Evolutionary conservation across 2,113 vertebrate genomes (phyloP), one percentile per base, ranked within the genome.

Genomic region (Chaenocephalus aceratus): DNA sequence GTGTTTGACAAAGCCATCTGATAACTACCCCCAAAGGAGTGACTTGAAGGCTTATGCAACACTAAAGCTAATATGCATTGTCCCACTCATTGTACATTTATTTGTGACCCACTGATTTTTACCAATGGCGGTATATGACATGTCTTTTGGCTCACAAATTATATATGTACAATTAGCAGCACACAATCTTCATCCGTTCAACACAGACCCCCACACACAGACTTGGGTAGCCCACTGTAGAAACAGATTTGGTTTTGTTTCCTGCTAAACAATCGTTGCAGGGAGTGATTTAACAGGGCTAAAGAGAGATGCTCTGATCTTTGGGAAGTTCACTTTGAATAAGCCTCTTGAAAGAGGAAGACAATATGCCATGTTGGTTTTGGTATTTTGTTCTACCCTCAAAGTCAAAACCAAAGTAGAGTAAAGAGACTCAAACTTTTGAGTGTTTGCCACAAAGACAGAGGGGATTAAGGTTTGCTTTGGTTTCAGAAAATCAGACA

Each of bases 301-400:
- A 86, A 91, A 85, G 72, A 87, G 71, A 86, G 74, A 80, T 74
- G 53, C 83, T 90, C 83, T 85, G 88, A 91, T 91, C 56, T 84
- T 87, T 72, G 67, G 68, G 70, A 83, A 51, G 61, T 80, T 82
- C 56, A 63, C 66, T 91, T 89, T 86, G 79, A 87, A 82, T 57
- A 79, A 67, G 58, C 63, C 60, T 76, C 75, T 79, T 85, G 52
- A 86, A 88, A 84, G 77, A 80, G 61, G 69, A 81, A 67, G 16
- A 73, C 71, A 79, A 87, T 60, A 52, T 30, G 41, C 52, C 56
- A 76, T 80, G 75, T 81, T 82, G 77, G 67, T 83, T 71, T 86
- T 75, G 41, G 75, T 75, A 62, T 90, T 86, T 86, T 64, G 45
- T 78, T 85, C 81, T 75, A 81, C n/a, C 60, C 75, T 86, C 66